phyloP scores from a whole-genome alignment of 2,113 vertebrate genomes.

The Copsychus sechellarum region DNA sequence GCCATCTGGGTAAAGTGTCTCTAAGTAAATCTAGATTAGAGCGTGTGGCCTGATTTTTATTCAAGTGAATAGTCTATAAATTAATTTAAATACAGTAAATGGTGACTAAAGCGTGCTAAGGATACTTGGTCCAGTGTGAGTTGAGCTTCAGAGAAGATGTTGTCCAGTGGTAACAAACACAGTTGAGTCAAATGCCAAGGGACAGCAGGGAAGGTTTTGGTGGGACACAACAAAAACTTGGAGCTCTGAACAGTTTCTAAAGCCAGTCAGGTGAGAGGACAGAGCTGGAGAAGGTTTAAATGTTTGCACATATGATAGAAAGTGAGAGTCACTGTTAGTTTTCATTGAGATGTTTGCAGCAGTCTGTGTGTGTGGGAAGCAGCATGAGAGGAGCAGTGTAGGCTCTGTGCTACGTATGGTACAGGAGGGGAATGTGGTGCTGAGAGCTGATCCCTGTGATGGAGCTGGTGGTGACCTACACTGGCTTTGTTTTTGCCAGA shows the following conservation, averaged over 20 bases:
- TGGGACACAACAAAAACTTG: fast-evolving
- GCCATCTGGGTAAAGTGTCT: neutral
- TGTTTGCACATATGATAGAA: neutral
- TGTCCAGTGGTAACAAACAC: neutral
- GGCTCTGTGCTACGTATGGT: fast-evolving
- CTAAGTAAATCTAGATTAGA: neutral
- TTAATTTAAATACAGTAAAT: neutral
- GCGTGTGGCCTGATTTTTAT: neutral
- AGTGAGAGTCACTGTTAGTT: neutral
- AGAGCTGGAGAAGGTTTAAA: neutral
- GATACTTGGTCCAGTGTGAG: neutral
- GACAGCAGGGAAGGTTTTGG: neutral
- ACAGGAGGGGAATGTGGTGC: neutral
- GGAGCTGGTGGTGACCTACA: neutral
- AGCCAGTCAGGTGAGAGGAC: neutral
- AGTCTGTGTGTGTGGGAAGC: neutral
- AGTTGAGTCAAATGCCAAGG: neutral
- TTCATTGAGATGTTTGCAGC: neutral
- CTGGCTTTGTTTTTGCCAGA: neutral
- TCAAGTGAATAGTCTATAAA: neutral
- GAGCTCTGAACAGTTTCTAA: neutral
- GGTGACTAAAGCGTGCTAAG: neutral
- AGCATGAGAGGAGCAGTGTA: fast-evolving
- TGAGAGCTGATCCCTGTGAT: neutral
- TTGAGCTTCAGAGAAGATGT: neutral